phyloP scores from a whole-genome alignment of 2,888 invertebrate species.

The Brachyptera risi region DNA sequence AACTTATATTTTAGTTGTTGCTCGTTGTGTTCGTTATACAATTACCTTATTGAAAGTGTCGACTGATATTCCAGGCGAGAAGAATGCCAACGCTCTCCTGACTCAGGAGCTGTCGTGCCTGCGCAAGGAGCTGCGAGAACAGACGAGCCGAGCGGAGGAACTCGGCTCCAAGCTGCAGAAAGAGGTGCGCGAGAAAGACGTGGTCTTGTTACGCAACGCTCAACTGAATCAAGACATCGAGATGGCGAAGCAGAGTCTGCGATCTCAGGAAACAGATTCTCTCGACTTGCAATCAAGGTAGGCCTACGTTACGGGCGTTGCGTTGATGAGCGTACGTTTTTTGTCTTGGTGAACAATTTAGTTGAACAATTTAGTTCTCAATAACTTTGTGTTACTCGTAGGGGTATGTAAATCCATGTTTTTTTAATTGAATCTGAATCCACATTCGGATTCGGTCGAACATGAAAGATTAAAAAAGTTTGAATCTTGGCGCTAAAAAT shows the following conservation, averaged over 20 bases:
- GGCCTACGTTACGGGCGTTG: too few relatives aligned
- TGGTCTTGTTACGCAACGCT: constrained; percentile 70
- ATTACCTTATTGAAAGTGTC: neutral
- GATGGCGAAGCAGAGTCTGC: constrained; percentile 66
- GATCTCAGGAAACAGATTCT: constrained; percentile 63
- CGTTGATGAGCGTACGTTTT: too few relatives aligned
- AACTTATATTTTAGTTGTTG: too few relatives aligned
- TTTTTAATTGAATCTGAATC: too few relatives aligned
- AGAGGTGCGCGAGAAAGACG: constrained; percentile 71
- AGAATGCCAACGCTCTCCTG: constrained; percentile 40
- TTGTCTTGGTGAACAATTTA: too few relatives aligned
- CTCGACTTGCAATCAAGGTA: constrained; percentile 56
- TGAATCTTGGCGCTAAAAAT: too few relatives aligned
- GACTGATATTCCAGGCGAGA: constrained; percentile 38
- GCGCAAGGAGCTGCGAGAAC: constrained; percentile 40
- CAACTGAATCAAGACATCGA: constrained; percentile 79
- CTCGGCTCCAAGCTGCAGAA: constrained; percentile 38
- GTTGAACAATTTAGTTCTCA: too few relatives aligned
- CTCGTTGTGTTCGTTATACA: neutral
- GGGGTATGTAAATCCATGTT: too few relatives aligned
- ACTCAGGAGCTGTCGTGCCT: constrained; percentile 40
- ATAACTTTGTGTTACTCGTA: too few relatives aligned
- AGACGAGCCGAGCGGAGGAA: constrained; percentile 37
- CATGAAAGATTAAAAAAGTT: too few relatives aligned
- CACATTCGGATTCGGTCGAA: too few relatives aligned